Evolutionary conservation across 1,140 invertebrate genomes (phyloP), one percentile per base, ranked within the genome.

Genomic region (Tachypleus tridentatus): DNA sequence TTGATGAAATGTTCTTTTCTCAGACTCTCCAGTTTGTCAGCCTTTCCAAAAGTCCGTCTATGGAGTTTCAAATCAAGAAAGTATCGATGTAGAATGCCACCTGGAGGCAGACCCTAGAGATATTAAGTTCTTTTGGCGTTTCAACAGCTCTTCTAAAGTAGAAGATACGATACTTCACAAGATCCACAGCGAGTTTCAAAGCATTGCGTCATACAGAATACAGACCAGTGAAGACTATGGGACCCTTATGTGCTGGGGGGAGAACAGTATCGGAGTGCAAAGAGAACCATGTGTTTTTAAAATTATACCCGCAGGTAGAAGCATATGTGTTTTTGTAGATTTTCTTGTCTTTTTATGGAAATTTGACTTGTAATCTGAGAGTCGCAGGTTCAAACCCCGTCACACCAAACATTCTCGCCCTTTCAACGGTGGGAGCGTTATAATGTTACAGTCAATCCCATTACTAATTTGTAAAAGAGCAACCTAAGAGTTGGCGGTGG

Each of bases 121-220:
- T 7, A 29, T 47, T 9, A 61, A 87, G 7, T 80, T 81, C 63
- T 93, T 93, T 76, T 85, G 86, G 67, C 93, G 91, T 91, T 90
- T 87, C 4, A 93, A 94, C 79, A 93, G 93, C 78, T 93, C 91
- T 75, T 91, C 90, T 3, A 88, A 88, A 0, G 90, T 92, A 73
- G 89, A 84, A 67, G 86, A 89, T 70, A 87, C 91, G 8, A 57
- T 58, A 7, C 64, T 56, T 49, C 62, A 54, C 58, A 64, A 47
- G 57, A 58, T 29, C 47, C 47, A 59, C 86, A 6, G 10, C 62
- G 4, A 48, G 11, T 63, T 3, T 63, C 47, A n/a, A n/a, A 67
- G 57, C n/a, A 61, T 50, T 56, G 50, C 68, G 3, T 59, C 50
- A 54, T 71, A 72, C 62, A 65, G 62, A 51, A 67, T 87, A 91